Conservation (phyloP, 2,113 vertebrate genomes). For the Nycticorax nycticorax region DNA sequence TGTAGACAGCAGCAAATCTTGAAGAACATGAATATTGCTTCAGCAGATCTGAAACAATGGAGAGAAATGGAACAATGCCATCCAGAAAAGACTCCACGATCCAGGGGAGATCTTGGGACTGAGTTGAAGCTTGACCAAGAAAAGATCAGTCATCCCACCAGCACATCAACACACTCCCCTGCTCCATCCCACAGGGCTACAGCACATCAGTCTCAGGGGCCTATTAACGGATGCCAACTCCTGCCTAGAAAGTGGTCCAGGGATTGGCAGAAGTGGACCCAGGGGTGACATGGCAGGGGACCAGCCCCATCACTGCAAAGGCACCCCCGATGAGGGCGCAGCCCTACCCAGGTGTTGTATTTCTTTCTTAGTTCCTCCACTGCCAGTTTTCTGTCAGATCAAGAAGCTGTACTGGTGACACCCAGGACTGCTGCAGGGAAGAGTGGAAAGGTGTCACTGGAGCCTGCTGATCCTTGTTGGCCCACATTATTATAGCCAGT, state of each 20-base stretch:
- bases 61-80: background rate
- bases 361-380: background rate
- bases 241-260: background rate
- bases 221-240: background rate
- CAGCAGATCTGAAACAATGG: background rate
- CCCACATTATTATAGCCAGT: background rate
- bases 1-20: background rate
- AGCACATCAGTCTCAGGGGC: fast-evolving
- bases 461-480: background rate
- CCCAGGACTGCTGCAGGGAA: background rate
- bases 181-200: background rate
- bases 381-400: background rate
- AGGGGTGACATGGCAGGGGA: background rate
- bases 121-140: background rate
- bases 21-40: background rate
- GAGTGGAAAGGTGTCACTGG: background rate
- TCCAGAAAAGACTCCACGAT: background rate
- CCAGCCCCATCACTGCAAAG: background rate
- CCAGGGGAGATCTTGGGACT: background rate
- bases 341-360: background rate
- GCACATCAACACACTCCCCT: background rate
- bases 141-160: background rate
- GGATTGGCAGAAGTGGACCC: background rate
- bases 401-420: background rate
- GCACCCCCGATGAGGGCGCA: fast-evolving